A percentile compares a stretch with the other conserved stretches of the same genome.
Evolutionary conservation across 2,113 vertebrate genomes (phyloP).

Genomic region (Stigmatopora nigra): DNA sequence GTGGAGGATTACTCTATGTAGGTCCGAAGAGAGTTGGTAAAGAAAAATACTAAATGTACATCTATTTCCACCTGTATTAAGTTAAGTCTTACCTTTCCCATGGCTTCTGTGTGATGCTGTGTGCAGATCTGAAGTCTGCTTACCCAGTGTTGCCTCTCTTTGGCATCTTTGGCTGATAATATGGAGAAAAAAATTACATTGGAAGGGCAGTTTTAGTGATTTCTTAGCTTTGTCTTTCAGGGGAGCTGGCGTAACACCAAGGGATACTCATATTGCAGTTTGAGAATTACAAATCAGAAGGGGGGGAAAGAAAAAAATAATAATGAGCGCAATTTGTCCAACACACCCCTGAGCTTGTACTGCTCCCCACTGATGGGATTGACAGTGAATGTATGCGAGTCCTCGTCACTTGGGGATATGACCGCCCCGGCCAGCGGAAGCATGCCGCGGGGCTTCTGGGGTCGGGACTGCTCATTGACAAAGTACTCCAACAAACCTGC

Average conservation of each 20-base stretch:
- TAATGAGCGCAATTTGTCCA: background rate
- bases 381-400: conserved; percentile 95
- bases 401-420: conserved; percentile 96
- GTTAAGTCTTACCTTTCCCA: conserved; percentile 81
- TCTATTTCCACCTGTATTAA: background rate
- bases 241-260: background rate
- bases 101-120: conserved; percentile 96
- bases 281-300: background rate
- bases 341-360: conserved; percentile 92
- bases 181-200: background rate
- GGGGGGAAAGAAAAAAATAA: background rate
- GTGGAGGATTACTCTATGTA: conserved; percentile 86
- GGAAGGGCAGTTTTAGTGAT: background rate
- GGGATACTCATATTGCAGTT: background rate
- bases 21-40: background rate
- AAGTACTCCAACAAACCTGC: conserved; percentile 95
- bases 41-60: background rate
- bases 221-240: background rate
- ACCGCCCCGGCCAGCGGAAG: conserved; percentile 91
- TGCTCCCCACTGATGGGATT: conserved; percentile 96
- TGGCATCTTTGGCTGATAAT: conserved; percentile 83
- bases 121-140: conserved; percentile 96
- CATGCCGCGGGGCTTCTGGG: conserved; percentile 90
- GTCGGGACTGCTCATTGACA: conserved; percentile 89
- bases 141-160: conserved; percentile 97